phyloP scores from a whole-genome alignment of 2,113 vertebrate genomes.

The Melospiza georgiana region DNA sequence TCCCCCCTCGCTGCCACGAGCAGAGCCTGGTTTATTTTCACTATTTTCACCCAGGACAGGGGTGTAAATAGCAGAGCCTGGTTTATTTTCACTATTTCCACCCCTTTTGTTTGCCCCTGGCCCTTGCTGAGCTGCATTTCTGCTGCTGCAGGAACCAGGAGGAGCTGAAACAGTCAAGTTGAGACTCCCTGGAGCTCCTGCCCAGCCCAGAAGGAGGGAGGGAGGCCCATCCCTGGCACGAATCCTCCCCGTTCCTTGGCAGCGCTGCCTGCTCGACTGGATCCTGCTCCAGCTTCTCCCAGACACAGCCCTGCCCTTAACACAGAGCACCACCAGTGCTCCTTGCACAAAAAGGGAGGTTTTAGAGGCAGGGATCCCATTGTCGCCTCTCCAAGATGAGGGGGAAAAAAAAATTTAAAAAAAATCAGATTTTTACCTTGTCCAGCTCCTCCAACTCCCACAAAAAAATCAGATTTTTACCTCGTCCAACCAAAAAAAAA shows the following conservation, averaged over 20 bases:
- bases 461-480: too few species aligned
- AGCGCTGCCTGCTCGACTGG: neutral
- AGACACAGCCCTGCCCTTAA: neutral
- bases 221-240: conserved; percentile 19
- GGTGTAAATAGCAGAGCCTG: too few species aligned
- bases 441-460: too few species aligned
- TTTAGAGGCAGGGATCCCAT: neutral
- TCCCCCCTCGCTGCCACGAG: fast-evolving
- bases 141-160: neutral
- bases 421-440: too few species aligned
- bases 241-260: neutral
- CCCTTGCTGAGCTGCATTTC: neutral
- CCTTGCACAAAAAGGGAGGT: neutral
- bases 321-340: fast-evolving
- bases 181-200: neutral
- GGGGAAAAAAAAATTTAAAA: too few species aligned
- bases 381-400: fast-evolving
- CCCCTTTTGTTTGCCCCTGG: neutral
- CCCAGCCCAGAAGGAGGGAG: neutral
- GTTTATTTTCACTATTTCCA: too few species aligned
- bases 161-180: neutral
- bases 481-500: too few species aligned
- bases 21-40: neutral
- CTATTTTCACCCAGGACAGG: neutral
- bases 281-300: neutral